These are phyloP conservation scores for Calyptomena viridis DNA, from an alignment of 2,113 vertebrate genomes.

Conservation along the genomic window DNA sequence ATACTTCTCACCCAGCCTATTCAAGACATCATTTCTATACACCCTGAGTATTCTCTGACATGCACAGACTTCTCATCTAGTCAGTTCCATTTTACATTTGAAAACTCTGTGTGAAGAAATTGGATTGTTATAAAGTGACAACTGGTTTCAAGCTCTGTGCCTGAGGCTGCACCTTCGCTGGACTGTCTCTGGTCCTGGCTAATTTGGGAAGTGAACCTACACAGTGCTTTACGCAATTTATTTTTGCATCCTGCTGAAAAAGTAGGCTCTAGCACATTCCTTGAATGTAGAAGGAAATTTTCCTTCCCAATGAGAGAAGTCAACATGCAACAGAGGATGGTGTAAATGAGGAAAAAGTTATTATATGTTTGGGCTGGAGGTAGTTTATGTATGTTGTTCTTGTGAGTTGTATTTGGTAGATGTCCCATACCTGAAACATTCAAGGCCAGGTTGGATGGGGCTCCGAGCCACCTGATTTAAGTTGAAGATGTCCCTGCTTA, in stretches of 20 bases:
- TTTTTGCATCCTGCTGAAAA: not conserved
- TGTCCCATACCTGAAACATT: not conserved
- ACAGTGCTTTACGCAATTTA: not conserved
- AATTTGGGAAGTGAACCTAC: not conserved
- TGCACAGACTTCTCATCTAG: conserved; percentile 46
- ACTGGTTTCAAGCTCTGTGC: not conserved
- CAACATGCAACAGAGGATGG: fast-evolving
- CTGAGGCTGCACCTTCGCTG: not conserved
- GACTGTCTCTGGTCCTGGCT: not conserved
- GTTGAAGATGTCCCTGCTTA: not conserved
- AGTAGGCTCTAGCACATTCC: not conserved
- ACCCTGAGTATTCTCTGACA: conserved; percentile 22
- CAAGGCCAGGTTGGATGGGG: not conserved
- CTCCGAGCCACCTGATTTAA: not conserved
- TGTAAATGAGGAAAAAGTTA: not conserved
- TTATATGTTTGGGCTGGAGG: not conserved
- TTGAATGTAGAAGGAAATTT: not conserved
- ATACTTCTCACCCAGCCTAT: conserved; percentile 69
- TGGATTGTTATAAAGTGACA: not conserved
- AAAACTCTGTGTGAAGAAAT: not conserved
- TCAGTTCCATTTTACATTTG: conserved; percentile 15
- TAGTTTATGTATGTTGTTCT: not conserved
- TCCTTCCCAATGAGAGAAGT: not conserved
- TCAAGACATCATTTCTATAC: conserved; percentile 61
- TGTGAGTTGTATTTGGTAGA: not conserved